Evolutionary conservation across 2,888 invertebrate genomes (phyloP), one percentile per base, ranked within the genome.

Genomic region (Pachydiplax longipennis): DNA sequence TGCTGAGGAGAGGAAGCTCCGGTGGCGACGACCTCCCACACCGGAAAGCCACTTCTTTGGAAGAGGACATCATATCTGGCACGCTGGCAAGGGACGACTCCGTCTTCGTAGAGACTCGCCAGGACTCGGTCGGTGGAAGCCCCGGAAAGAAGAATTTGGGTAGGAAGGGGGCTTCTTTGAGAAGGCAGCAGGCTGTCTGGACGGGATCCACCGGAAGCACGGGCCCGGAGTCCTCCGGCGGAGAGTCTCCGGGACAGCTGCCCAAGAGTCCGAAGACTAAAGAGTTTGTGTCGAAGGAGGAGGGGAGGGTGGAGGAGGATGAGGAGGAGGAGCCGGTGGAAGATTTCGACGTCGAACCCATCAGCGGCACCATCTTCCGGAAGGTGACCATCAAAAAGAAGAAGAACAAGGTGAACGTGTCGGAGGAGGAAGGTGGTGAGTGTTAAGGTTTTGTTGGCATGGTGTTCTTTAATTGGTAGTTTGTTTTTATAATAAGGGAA

Each of bases 341-440:
- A n/a, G 92, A 91, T 61, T 91, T 91, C 92, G 95, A 95, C 92
- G 94, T 95, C 94, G 96, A 96, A 93, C 95, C 96, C 15, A 93
- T 95, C 90, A 96, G 96, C 92, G 95, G 96, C 10, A 95, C 95
- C 2, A 95, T 96, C 15, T 96, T 96, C 92, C 94, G 95, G 92
- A 95, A 96, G 93, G 96, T 96, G 91, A 95, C 96, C 91, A 95
- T 96, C 58, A 94, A 96, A 93, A 94, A 96, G 92, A 92, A 92
- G 40, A 91, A 92, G 91, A 92, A 92, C 58, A 91, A 91, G 25
- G 83, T 91, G 81, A 82, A 90, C 53, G 80, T 91, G 80, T 93
- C 94, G 90, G 94, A 80, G 6, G 90, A 80, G 73, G 73, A n/a
- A 13, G 90, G n/a, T 91, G 94, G 94, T 94, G 92, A 94, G 93